phyloP scores from a whole-genome alignment of 2,888 invertebrate species.

The Agelastica alni region DNA sequence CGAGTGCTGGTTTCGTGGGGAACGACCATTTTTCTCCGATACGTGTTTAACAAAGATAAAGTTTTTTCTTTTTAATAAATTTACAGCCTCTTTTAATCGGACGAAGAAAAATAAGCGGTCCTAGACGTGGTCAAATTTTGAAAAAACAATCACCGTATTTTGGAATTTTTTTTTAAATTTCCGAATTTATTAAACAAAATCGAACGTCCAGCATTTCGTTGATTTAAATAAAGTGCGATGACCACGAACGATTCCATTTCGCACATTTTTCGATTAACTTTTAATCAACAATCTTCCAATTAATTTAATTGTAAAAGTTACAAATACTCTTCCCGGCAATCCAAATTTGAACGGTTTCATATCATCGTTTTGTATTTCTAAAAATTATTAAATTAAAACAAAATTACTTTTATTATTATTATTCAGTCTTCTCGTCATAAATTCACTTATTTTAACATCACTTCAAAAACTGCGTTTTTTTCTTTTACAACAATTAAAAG shows the following conservation, averaged over 20 bases:
- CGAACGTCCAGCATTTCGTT: too few species aligned
- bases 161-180: too few species aligned
- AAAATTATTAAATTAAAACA: too few species aligned
- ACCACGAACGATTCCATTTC: conserved; percentile 41
- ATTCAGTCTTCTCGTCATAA: conserved; percentile 47
- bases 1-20: conserved; percentile 29
- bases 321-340: conserved; percentile 40
- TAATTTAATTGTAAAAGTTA: conserved; percentile 51
- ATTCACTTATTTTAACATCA: conserved; percentile 38
- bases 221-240: background rate
- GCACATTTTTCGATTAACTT: conserved; percentile 49
- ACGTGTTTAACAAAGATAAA: background rate
- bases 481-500: background rate
- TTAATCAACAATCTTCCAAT: conserved; percentile 54
- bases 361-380: conserved; percentile 23
- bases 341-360: conserved; percentile 37
- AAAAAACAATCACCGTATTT: too few species aligned
- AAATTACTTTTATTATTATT: conserved; percentile 36
- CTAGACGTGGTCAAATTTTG: too few species aligned
- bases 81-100: too few species aligned
- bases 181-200: too few species aligned
- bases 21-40: conserved; percentile 29
- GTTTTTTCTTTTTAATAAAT: background rate
- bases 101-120: too few species aligned
- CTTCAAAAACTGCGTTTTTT: conserved; percentile 18